Conservation (phyloP, 2,113 vertebrate genomes). For the Aegypius monachus region DNA sequence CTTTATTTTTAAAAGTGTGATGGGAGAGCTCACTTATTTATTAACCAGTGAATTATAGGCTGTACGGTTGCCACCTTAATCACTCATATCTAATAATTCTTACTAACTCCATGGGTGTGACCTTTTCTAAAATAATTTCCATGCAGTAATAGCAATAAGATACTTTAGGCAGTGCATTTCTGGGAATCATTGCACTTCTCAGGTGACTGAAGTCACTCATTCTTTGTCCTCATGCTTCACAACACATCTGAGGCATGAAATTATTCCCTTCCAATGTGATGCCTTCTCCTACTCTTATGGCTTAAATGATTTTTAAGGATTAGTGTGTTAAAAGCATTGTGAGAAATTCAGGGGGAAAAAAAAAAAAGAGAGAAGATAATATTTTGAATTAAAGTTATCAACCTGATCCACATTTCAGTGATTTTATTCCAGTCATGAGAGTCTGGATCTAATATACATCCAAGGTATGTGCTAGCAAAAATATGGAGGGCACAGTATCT, state of each 20-base stretch:
- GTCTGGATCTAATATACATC: background rate
- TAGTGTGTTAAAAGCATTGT: slow-evolving; percentile 16
- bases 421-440: background rate
- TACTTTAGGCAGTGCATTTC: slow-evolving; percentile 5
- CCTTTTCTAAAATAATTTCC: slow-evolving; percentile 41
- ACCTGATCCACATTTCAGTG: slow-evolving; percentile 6
- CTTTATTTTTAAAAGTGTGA: background rate
- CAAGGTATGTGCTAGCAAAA: background rate
- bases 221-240: slow-evolving; percentile 24
- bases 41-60: background rate
- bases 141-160: background rate
- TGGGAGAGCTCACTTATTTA: background rate
- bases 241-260: slow-evolving; percentile 48
- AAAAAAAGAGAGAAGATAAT: background rate
- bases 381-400: slow-evolving; percentile 31
- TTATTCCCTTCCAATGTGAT: slow-evolving; percentile 7
- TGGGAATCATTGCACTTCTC: slow-evolving; percentile 19
- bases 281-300: background rate
- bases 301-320: slow-evolving; percentile 58
- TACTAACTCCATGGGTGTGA: background rate
- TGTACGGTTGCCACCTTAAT: background rate
- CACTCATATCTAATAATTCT: background rate
- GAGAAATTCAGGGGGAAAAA: background rate
- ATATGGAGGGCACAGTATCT: background rate
- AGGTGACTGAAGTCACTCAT: slow-evolving; percentile 39